Percentiles rank a stretch among this genome's conserved stretches.
phyloP scores from a whole-genome alignment of 2,113 vertebrate genomes.

The Hiodon tergisus region DNA sequence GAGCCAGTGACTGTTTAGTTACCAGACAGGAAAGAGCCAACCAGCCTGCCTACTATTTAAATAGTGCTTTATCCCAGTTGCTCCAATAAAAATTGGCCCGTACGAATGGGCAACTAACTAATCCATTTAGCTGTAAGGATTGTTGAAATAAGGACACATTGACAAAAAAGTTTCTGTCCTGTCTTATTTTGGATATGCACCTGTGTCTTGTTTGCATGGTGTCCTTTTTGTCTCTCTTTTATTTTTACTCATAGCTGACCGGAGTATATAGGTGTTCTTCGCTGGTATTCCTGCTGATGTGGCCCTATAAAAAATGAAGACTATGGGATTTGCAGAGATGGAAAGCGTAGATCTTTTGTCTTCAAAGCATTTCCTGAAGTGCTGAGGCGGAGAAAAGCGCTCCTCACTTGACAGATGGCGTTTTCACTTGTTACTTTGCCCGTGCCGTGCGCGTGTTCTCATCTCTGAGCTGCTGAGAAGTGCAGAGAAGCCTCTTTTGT shows the following conservation, averaged over 20 bases:
- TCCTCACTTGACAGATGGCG: conserved; percentile 65
- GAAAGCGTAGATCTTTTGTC: conserved; percentile 67
- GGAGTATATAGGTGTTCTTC: conserved; percentile 65
- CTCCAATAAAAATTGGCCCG: not conserved
- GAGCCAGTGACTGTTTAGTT: no score
- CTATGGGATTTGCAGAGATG: conserved; percentile 57
- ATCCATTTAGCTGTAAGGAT: conserved; percentile 39
- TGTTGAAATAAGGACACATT: no score
- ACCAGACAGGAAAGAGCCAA: no score
- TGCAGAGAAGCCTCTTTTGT: not conserved
- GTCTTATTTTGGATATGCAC: not conserved
- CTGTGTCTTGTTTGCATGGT: not conserved
- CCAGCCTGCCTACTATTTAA: no score
- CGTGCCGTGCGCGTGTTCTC: not conserved
- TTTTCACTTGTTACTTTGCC: conserved; percentile 67
- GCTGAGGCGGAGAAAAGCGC: conserved; percentile 64
- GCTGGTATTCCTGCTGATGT: conserved; percentile 66
- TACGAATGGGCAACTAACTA: not conserved
- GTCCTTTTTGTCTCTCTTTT: conserved; percentile 40
- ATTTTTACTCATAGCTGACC: conserved; percentile 66
- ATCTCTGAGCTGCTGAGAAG: not conserved
- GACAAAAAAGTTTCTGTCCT: not conserved
- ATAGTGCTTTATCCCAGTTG: no score
- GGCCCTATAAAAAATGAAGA: conserved; percentile 60
- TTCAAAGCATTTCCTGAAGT: conserved; percentile 67